Percentiles rank a stretch among this genome's conserved stretches.
Evolutionary conservation across 2,113 vertebrate species (phyloP).

Genomic region (Emydocephalus ijimae): DNA sequence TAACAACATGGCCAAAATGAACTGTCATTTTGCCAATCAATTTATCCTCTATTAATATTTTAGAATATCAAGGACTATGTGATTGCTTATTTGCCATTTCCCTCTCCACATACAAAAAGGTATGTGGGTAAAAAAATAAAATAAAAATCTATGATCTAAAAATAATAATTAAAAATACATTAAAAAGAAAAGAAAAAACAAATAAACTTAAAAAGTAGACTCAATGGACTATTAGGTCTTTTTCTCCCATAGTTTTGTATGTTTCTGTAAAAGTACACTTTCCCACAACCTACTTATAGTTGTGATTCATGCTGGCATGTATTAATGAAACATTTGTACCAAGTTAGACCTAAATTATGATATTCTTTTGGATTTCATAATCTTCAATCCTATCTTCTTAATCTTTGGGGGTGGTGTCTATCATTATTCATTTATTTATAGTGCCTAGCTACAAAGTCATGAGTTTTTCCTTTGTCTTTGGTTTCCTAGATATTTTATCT

Average conservation of each 20-base stretch:
- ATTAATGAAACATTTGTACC: background rate
- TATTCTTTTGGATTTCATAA: background rate
- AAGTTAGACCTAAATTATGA: background rate
- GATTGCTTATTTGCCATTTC: background rate
- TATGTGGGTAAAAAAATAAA: background rate
- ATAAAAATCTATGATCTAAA: too few relatives aligned
- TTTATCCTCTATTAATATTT: background rate
- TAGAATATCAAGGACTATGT: background rate
- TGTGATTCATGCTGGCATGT: background rate
- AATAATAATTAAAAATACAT: background rate
- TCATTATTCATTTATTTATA: background rate
- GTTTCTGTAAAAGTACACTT: background rate
- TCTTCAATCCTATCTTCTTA: background rate
- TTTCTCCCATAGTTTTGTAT: background rate
- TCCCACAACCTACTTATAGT: background rate
- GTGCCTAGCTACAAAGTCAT: background rate
- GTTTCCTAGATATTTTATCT: background rate
- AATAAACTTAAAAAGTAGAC: background rate
- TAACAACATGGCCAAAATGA: background rate
- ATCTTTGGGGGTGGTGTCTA: background rate
- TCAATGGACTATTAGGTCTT: background rate
- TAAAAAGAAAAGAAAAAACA: background rate
- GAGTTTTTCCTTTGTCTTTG: background rate
- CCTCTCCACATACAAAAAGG: background rate
- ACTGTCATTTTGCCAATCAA: background rate